Evolutionary conservation across 2,888 invertebrate genomes (phyloP), one percentile per base, ranked within the genome.

Genomic region (Noctua fimbriata): DNA sequence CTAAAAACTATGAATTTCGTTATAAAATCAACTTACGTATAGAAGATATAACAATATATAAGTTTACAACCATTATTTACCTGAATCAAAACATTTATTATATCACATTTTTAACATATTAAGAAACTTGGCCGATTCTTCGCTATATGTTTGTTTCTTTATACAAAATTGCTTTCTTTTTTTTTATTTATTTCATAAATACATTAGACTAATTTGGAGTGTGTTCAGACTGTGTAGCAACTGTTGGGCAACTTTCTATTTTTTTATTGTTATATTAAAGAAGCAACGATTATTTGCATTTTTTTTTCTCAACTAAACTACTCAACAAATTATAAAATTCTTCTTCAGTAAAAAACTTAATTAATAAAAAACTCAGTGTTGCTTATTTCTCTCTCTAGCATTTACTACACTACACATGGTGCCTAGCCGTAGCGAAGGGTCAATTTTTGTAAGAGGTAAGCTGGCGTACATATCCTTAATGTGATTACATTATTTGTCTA

Each of bases 41-140:
- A 92, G 92, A 92, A 83, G 89, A 90, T 89, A 90, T 90, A 90
- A 92, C 89, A 89, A 88, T 89, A 88, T 87, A 89, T 87, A 89
- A 87, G 86, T 89, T 91, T 92, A 92, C 91, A 92, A 93, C 91
- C 91, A 89, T 89, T 84, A 85, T 89, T 90, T 83, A 91, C 90
- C 92, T 92, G 92, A 90, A 91, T 90, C 88, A 89, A 90, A 90
- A 89, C 84, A 87, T 91, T 89, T 90, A 90, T 89, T 91, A 83
- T 93, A 93, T 93, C 92, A 93, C 89, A 91, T 91, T 91, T 92
- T 89, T 88, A 79, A 88, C 85, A 88, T 73, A 83, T 92, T 93
- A 93, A 93, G 93, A 93, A 91, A 90, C 89, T 89, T 90, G 93
- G 93, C 94, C 94, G 91, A 89, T 89, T 88, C 86, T 84, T 84